phyloP scores from a whole-genome alignment of 2,888 invertebrate species.

The Dasysyrphus albostriatus region DNA sequence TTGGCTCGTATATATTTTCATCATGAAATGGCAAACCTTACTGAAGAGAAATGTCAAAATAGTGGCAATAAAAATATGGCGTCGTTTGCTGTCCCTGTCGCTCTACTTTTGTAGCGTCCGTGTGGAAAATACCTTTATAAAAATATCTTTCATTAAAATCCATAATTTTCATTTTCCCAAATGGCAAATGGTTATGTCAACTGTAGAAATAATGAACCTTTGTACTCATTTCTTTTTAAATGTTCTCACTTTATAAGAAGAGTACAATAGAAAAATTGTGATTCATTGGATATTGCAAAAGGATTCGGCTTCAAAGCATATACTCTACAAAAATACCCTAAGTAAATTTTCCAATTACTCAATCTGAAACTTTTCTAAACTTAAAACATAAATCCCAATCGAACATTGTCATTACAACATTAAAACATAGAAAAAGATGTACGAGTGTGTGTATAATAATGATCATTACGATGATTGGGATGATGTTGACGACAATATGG shows the following conservation, averaged over 20 bases:
- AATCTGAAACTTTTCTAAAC: neutral
- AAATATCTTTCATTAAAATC: too few species aligned
- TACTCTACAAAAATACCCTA: neutral
- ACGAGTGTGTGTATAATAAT: neutral
- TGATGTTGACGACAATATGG: conserved; percentile 13
- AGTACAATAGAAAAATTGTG: neutral
- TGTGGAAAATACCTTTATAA: too few species aligned
- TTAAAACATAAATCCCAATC: conserved; percentile 28
- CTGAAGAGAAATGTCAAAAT: too few species aligned
- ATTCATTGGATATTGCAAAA: neutral
- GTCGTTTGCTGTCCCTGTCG: too few species aligned
- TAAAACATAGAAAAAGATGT: neutral
- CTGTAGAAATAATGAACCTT: neutral
- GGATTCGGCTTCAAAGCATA: neutral
- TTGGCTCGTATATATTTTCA: too few species aligned
- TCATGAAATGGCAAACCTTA: too few species aligned
- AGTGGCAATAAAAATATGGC: too few species aligned
- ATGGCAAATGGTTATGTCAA: too few species aligned
- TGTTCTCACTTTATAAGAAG: neutral
- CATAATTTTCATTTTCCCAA: too few species aligned
- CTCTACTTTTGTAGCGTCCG: too few species aligned
- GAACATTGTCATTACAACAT: conserved; percentile 49
- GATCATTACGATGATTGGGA: conserved; percentile 30
- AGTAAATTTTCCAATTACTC: neutral
- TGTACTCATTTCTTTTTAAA: neutral